Conservation (phyloP, 2,113 vertebrate species). For the Eira barbara region DNA sequence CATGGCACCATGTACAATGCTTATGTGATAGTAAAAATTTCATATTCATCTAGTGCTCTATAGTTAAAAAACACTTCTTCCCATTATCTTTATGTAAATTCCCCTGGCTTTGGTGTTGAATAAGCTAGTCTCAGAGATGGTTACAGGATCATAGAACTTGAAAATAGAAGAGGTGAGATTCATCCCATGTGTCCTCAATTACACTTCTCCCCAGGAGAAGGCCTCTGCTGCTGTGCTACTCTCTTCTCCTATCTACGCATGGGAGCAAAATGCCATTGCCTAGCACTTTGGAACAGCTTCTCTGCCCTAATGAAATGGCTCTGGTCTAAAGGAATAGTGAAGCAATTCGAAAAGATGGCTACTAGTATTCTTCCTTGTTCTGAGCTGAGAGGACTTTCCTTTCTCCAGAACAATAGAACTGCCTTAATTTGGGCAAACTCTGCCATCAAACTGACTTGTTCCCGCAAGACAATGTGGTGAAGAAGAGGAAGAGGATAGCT, state of each 20-base stretch:
- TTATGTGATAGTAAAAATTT: neutral
- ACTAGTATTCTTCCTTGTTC: neutral
- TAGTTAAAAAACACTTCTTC: neutral
- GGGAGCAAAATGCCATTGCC: no score
- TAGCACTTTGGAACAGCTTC: neutral
- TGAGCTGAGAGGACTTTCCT: neutral
- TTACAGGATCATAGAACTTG: neutral
- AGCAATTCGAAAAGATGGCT: neutral
- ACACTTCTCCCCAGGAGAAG: no score
- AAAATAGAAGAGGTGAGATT: neutral
- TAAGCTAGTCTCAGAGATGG: neutral
- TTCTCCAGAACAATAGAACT: neutral
- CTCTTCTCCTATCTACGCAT: neutral
- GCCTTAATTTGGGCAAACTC: neutral
- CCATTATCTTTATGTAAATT: neutral
- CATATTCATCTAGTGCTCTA: neutral
- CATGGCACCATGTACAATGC: fast-evolving
- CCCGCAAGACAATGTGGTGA: neutral
- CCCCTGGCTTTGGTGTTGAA: neutral
- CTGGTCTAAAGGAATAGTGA: neutral
- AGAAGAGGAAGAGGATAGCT: neutral
- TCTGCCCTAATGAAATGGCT: neutral
- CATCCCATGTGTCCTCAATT: neutral
- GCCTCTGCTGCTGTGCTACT: fast-evolving
- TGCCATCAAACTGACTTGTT: neutral